phyloP scores from a whole-genome alignment of 2,113 vertebrate species.

The Hyperopisus bebe region DNA sequence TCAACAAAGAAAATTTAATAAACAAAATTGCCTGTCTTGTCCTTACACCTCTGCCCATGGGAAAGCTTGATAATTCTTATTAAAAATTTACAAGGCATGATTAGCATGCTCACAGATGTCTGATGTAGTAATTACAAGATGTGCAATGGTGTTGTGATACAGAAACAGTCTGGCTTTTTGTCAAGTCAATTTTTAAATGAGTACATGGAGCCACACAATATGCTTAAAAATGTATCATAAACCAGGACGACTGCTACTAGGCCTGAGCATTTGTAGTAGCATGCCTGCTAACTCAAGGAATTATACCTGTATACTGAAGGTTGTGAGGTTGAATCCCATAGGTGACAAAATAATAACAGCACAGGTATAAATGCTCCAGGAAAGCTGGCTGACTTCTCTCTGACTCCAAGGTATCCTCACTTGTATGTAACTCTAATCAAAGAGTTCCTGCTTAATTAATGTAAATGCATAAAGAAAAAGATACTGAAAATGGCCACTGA shows the following conservation, averaged over 20 bases:
- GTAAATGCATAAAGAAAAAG: neutral
- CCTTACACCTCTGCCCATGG: neutral
- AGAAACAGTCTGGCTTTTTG: neutral
- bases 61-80: neutral
- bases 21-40: neutral
- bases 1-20: neutral
- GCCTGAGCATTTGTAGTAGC: neutral
- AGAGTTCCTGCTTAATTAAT: neutral
- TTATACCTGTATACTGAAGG: neutral
- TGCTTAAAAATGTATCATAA: neutral
- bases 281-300: neutral
- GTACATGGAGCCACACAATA: neutral
- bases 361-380: neutral
- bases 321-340: neutral
- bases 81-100: neutral
- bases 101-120: neutral
- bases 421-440: no score
- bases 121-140: neutral
- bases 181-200: neutral
- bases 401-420: no score
- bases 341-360: neutral
- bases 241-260: neutral
- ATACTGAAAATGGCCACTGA: neutral
- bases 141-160: neutral
- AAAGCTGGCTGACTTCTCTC: neutral